phyloP scores from a whole-genome alignment of 1,140 invertebrate genomes.

The Neotoxoptera formosana region DNA sequence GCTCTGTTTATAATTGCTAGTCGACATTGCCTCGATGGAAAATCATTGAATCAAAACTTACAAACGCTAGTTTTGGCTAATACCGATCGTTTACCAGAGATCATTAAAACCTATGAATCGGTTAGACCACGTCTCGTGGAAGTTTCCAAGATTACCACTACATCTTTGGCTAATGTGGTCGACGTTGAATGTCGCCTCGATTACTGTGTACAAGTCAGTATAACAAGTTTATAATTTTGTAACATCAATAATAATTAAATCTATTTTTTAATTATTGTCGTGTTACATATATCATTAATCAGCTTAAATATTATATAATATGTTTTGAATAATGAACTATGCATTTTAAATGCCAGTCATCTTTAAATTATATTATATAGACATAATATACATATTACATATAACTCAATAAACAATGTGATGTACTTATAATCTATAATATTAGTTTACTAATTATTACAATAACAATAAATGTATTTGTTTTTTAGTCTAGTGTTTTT shows the following conservation, averaged over 20 bases:
- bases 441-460: slow-evolving; percentile 3
- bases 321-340: not conserved
- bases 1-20: slow-evolving; percentile 26
- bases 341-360: not conserved
- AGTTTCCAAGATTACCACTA: slow-evolving; percentile 28
- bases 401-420: not conserved
- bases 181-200: slow-evolving; percentile 48
- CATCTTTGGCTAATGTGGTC: slow-evolving; percentile 40
- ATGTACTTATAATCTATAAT: not conserved
- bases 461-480: slow-evolving; percentile 15
- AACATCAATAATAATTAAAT: not conserved
- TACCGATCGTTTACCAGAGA: slow-evolving; percentile 15
- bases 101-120: slow-evolving; percentile 44
- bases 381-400: slow-evolving; percentile 9
- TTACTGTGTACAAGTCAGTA: slow-evolving; percentile 41
- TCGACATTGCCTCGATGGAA: slow-evolving; percentile 39
- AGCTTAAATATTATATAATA: not conserved
- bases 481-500: slow-evolving; percentile 57
- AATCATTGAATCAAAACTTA: not conserved
- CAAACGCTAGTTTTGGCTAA: slow-evolving; percentile 30
- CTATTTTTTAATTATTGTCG: slow-evolving; percentile 32
- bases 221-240: not conserved
- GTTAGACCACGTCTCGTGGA: slow-evolving; percentile 7
- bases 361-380: slow-evolving; percentile 1
- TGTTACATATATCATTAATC: slow-evolving; percentile 28